phyloP scores from a whole-genome alignment of 2,797 vertebrate species.

The Pseudocheirus occidentalis region DNA sequence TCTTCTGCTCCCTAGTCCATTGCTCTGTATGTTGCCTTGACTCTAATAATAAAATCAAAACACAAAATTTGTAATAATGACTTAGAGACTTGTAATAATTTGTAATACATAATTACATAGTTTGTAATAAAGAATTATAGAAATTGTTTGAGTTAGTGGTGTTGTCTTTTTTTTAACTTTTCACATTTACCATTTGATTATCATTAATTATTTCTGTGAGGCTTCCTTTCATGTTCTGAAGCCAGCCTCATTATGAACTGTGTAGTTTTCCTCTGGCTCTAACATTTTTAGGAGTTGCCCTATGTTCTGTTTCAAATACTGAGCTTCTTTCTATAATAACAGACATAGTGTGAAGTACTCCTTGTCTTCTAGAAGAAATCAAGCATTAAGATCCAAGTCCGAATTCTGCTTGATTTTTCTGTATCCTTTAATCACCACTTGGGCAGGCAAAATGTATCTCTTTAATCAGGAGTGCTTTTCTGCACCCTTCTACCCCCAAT shows the following conservation, averaged over 20 bases:
- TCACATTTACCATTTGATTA: not conserved
- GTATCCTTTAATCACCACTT: not conserved
- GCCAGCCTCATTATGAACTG: slow-evolving; percentile 62
- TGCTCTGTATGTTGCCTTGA: not conserved
- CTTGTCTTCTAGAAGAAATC: not conserved
- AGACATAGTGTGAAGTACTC: not conserved
- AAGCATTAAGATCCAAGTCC: not conserved
- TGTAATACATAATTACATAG: too few relatives aligned
- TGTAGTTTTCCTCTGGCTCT: slow-evolving; percentile 17
- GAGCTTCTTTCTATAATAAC: not conserved
- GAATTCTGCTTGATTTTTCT: not conserved
- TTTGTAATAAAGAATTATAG: not conserved
- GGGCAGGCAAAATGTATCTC: not conserved
- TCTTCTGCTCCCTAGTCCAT: not conserved
- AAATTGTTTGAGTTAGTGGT: not conserved
- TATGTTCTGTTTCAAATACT: not conserved
- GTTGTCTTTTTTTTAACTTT: slow-evolving; percentile 1
- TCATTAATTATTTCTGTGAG: slow-evolving; percentile 74
- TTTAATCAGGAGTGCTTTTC: not conserved
- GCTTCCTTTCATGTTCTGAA: slow-evolving; percentile 63
- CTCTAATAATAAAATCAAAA: not conserved
- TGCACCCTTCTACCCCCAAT: not conserved
- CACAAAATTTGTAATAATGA: not conserved
- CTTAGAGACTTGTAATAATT: not conserved
- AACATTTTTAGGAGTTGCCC: slow-evolving; percentile 26